These are phyloP conservation scores for Pseudomyrmex concolor DNA, from an alignment of 1,140 invertebrate species.

Conservation along the genomic window DNA sequence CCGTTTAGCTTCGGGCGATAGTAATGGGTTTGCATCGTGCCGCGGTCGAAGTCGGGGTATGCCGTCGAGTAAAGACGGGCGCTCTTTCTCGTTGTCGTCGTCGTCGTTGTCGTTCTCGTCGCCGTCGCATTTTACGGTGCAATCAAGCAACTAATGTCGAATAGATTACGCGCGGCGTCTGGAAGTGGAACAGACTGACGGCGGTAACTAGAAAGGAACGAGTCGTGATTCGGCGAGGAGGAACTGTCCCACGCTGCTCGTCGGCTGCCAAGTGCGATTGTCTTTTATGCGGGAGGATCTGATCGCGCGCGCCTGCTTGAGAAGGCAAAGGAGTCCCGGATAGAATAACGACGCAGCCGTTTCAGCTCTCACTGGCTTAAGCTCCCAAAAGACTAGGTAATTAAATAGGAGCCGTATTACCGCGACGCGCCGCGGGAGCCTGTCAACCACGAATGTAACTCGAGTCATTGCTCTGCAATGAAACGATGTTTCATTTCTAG, in stretches of 20 bases:
- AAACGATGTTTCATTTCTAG: not conserved
- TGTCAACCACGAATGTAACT: conserved; percentile 56
- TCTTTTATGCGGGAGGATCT: conserved; percentile 65
- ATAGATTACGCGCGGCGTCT: conserved; percentile 72
- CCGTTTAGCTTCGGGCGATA: conserved; percentile 74
- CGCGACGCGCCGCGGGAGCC: conserved; percentile 63
- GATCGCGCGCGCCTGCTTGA: conserved; percentile 61
- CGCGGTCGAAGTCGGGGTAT: conserved; percentile 51
- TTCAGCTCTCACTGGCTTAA: conserved; percentile 71
- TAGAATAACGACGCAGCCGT: conserved; percentile 48
- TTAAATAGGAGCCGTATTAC: conserved; percentile 78
- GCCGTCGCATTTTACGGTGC: conserved; percentile 71
- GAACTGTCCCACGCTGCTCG: conserved; percentile 22
- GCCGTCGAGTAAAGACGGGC: conserved; percentile 42
- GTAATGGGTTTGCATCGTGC: conserved; percentile 72
- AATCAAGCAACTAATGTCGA: conserved; percentile 74
- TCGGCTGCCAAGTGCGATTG: conserved; percentile 48
- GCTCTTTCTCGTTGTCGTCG: conserved; percentile 20
- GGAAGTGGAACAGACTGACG: conserved; percentile 55
- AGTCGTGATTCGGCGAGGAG: conserved; percentile 51
- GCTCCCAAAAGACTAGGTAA: conserved; percentile 75
- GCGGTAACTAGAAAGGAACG: conserved; percentile 3
- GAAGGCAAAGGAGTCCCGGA: conserved; percentile 33
- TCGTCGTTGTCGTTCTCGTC: conserved; percentile 30
- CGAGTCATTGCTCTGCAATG: conserved; percentile 42